Conservation (phyloP, 1,140 invertebrate species). For the Achatina immaculata region DNA sequence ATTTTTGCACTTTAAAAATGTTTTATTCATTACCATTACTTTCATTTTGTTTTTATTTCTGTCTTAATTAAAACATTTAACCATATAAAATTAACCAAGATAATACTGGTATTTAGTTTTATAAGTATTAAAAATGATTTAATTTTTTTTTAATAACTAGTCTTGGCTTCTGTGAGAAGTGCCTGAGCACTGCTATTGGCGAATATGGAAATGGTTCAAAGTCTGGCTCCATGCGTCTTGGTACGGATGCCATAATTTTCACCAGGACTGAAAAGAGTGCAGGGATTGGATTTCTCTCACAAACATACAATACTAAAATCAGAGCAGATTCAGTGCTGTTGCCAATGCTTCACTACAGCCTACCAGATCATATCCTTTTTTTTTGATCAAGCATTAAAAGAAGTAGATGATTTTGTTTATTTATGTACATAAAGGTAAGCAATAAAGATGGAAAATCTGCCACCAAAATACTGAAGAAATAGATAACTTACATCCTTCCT, state of each 20-base stretch:
- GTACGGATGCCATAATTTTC: slow-evolving; percentile 65
- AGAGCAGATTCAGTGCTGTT: slow-evolving; percentile 64
- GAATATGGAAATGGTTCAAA: slow-evolving; percentile 70
- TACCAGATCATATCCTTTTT: slow-evolving; percentile 60
- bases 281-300: slow-evolving; percentile 66
- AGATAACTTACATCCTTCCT: too few species aligned
- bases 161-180: slow-evolving; percentile 69
- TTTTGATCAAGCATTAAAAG: too few species aligned
- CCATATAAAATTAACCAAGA: too few species aligned
- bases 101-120: too few species aligned
- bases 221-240: slow-evolving; percentile 67
- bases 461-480: too few species aligned
- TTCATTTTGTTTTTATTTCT: too few species aligned
- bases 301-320: slow-evolving; percentile 60
- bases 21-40: too few species aligned
- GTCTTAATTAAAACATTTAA: too few species aligned
- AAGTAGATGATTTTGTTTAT: too few species aligned
- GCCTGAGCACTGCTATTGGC: slow-evolving; percentile 59
- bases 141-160: slow-evolving; percentile 52
- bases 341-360: slow-evolving; percentile 62
- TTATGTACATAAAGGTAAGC: too few species aligned
- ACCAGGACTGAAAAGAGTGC: slow-evolving; percentile 51
- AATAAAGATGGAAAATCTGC: too few species aligned
- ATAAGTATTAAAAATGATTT: not conserved
- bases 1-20: too few species aligned